phyloP scores from a whole-genome alignment of 1,140 invertebrate species.

The Ostrea denselamellosa region DNA sequence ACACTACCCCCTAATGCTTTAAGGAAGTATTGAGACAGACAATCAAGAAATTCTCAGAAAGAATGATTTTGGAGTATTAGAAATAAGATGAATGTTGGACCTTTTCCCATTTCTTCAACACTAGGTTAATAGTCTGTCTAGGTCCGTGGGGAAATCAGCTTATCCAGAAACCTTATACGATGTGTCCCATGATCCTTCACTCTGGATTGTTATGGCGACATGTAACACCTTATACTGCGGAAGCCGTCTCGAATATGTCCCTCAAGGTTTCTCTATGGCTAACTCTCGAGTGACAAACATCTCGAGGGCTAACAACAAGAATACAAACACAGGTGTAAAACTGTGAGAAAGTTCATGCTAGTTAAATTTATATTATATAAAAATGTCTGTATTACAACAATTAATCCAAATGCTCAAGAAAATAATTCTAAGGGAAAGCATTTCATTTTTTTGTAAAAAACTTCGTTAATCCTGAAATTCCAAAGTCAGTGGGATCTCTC shows the following conservation, averaged over 20 bases:
- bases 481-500: neutral
- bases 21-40: neutral
- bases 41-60: neutral
- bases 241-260: neutral
- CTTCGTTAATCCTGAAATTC: neutral
- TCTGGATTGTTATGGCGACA: neutral
- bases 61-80: neutral
- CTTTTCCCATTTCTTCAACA: neutral
- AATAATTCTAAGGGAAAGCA: neutral
- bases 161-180: neutral
- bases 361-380: neutral
- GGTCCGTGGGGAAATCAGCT: neutral
- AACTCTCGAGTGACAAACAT: neutral
- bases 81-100: neutral
- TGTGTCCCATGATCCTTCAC: neutral
- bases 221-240: neutral
- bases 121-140: neutral
- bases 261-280: neutral
- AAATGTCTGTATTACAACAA: neutral
- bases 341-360: neutral
- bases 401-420: neutral
- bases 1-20: neutral
- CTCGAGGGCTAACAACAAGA: neutral
- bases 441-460: neutral
- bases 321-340: neutral